These are phyloP conservation scores for Willowsia nigromaculata DNA, from an alignment of 2,888 invertebrate genomes.

Conservation along the genomic window DNA sequence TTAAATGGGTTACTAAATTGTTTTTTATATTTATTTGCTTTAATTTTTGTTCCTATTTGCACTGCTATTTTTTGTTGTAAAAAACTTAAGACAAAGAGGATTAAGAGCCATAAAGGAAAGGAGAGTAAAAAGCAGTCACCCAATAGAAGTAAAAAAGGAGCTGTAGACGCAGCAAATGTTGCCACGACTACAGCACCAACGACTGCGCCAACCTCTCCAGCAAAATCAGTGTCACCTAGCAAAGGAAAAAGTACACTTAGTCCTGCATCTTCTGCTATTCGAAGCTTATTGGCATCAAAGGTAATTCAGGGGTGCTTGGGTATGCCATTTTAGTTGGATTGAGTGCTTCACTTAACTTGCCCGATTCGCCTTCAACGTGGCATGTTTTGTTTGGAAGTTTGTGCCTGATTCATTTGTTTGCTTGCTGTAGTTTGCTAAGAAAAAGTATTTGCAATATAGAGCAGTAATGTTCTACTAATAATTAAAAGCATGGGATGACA, in stretches of 20 bases:
- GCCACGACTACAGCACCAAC: neutral
- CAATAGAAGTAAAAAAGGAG: constrained; percentile 16
- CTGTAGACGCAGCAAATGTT: neutral
- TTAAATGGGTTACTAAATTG: neutral
- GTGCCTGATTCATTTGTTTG: neutral
- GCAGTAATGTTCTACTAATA: too few species aligned
- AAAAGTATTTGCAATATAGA: too few species aligned
- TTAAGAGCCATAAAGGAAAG: constrained; percentile 56
- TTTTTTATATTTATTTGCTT: constrained; percentile 21
- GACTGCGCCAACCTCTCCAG: neutral
- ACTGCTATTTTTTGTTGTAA: neutral
- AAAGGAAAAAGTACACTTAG: constrained; percentile 65
- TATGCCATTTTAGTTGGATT: neutral
- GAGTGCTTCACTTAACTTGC: neutral
- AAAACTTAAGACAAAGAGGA: constrained; percentile 8
- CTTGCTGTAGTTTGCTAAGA: too few species aligned
- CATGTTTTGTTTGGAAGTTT: neutral
- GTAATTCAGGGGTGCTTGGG: constrained; percentile 68
- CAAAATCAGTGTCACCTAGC: neutral
- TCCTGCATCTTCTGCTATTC: constrained; percentile 78
- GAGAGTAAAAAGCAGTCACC: constrained; percentile 44
- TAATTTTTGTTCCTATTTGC: constrained; percentile 26
- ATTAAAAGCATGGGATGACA: too few species aligned
- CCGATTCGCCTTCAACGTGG: neutral
- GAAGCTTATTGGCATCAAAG: constrained; percentile 79